Base-by-base conservation (phyloP, 2,113 vertebrate genomes). In the Benthochromis sp. region DNA sequence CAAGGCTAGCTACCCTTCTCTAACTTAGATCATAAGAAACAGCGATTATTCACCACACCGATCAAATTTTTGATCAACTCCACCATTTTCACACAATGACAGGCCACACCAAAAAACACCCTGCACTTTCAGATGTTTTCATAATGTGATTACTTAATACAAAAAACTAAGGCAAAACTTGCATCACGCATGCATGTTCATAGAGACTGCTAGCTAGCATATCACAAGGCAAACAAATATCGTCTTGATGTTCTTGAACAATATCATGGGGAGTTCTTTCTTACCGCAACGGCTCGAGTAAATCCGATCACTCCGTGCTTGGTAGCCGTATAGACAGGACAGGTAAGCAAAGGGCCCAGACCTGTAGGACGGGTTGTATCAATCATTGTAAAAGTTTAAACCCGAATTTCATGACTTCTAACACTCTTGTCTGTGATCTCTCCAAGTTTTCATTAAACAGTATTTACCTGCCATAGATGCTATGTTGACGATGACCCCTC, bases 241-340 rank as follows among this genome's bases (percentile, higher is more conserved):
- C 3, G 2, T 13, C 1, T 66, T 8, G 29, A n/a, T 29, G 9
- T 19, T 63, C 16, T 47, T 59, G 3, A 40, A 84, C 6, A 66
- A 59, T 7, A 34, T 73, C 69, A 69, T 2, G n/a, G 17, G 3
- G 10, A 40, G 9, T 34, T 8, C 5, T 4, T 61, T 54, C 94
- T 91, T 92, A 96, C 96, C 9, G 95, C 95, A 87, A 96, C 84
- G 5, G 96, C 94, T 61, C 96, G 86, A 9, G 94, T 96, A 89
- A 97, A 97, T 31, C 96, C 95, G 2, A 96, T 47, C 59, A 97
- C 95, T 2, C 94, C 96, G 2, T 94, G 86, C 69, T 97, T 97
- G 8, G 95, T 92, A 19, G 96, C 96, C 2, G 96, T 96, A 81
- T 97, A 97, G 66, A 95, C 92, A 1, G 97, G 97, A 31, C 89